phyloP scores from a whole-genome alignment of 2,113 vertebrate species.

The Ranitomeya imitator region DNA sequence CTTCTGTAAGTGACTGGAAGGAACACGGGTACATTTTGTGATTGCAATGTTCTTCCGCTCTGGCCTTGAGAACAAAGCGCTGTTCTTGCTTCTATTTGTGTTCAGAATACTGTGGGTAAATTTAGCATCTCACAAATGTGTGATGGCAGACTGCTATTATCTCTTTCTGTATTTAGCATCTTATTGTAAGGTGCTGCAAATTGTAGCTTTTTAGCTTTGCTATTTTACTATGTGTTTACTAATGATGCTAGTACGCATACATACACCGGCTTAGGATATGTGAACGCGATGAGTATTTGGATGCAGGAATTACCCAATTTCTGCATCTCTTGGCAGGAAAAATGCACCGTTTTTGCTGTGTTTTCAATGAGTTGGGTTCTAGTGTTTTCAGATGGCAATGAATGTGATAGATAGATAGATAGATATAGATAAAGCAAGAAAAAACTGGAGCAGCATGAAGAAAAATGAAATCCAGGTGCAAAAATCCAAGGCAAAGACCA shows the following conservation, averaged over 20 bases:
- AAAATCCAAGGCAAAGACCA: too few relatives aligned
- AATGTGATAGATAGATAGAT: too few relatives aligned
- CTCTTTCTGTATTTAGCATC: constrained; percentile 25
- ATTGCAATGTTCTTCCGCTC: constrained; percentile 30
- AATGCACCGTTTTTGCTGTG: too few relatives aligned
- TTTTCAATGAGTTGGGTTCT: too few relatives aligned
- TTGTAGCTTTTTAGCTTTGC: constrained; percentile 31
- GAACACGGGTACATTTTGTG: constrained; percentile 39
- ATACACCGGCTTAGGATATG: too few relatives aligned
- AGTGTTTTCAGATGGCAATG: too few relatives aligned
- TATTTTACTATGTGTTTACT: constrained; percentile 34
- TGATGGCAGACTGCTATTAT: constrained; percentile 49
- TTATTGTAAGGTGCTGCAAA: constrained; percentile 28
- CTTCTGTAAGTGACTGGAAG: background rate
- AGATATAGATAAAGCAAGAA: too few relatives aligned
- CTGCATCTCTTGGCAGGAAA: too few relatives aligned
- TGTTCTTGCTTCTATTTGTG: constrained; percentile 48
- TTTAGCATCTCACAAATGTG: constrained; percentile 51
- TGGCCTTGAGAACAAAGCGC: constrained; percentile 41
- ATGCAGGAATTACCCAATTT: too few relatives aligned
- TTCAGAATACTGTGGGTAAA: constrained; percentile 39
- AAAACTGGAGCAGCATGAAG: too few relatives aligned
- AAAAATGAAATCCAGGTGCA: too few relatives aligned
- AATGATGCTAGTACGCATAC: background rate
- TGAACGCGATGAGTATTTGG: too few relatives aligned